Percentiles rank a stretch among this genome's conserved stretches.
Conservation (phyloP, 1,140 invertebrate species). For the Spodoptera frugiperda region DNA sequence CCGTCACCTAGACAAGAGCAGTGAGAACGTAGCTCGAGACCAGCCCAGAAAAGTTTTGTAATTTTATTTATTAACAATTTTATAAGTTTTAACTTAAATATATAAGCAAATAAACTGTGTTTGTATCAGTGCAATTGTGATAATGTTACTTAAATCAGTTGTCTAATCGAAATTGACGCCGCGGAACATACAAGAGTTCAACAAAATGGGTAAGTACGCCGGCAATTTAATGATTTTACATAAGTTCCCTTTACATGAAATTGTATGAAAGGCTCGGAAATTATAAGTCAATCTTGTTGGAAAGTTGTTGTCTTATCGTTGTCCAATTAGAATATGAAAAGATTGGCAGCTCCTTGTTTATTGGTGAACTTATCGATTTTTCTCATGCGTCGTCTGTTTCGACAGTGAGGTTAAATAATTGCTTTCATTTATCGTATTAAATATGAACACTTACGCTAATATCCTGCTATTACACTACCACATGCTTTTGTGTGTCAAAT, state of each 20-base stretch:
- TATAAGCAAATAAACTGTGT: constrained; percentile 55
- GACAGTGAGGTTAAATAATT: constrained; percentile 53
- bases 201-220: constrained; percentile 80
- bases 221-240: constrained; percentile 57
- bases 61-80: constrained; percentile 56
- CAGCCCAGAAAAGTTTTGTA: constrained; percentile 48
- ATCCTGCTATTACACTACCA: too few species aligned
- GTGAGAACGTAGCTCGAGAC: constrained; percentile 50
- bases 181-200: constrained; percentile 54
- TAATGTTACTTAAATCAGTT: constrained; percentile 64
- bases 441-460: background rate
- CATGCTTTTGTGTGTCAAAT: too few species aligned
- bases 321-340: constrained; percentile 51
- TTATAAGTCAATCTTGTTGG: too few species aligned
- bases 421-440: background rate
- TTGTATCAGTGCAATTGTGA: constrained; percentile 70
- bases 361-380: constrained; percentile 82
- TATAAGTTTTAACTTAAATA: constrained; percentile 50
- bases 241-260: constrained; percentile 1
- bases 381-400: constrained; percentile 64
- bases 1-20: background rate
- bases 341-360: constrained; percentile 52
- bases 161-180: constrained; percentile 55
- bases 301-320: background rate
- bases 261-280: background rate